Evolutionary conservation across 2,113 vertebrate genomes (phyloP).

Genomic region (Cottus gobio): DNA sequence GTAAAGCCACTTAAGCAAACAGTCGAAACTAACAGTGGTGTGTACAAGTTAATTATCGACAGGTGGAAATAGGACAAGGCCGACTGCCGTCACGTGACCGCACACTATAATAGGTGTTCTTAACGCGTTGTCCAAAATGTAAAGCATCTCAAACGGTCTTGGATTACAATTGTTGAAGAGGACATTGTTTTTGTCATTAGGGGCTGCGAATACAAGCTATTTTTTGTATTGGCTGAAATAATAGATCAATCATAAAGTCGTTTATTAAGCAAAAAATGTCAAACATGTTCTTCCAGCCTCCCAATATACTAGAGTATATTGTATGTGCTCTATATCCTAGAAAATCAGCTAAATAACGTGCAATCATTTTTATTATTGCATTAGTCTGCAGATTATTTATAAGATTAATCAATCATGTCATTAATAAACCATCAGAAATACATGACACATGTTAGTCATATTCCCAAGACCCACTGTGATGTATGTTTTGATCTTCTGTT

Average conservation of each 20-base stretch:
- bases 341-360: background rate
- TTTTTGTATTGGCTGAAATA: background rate
- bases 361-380: background rate
- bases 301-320: too few relatives aligned
- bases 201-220: background rate
- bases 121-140: background rate
- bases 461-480: background rate
- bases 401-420: background rate
- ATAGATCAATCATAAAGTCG: too few relatives aligned
- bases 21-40: slow-evolving; percentile 12
- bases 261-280: background rate
- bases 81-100: slow-evolving; percentile 72
- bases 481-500: background rate
- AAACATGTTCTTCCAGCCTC: background rate
- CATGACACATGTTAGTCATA: background rate
- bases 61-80: slow-evolving; percentile 67
- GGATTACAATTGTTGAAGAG: background rate
- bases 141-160: background rate
- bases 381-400: background rate
- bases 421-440: background rate
- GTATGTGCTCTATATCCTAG: background rate
- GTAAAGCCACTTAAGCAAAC: slow-evolving; percentile 13
- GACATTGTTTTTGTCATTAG: background rate
- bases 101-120: background rate
- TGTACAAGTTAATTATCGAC: slow-evolving; percentile 76